Percentiles rank a stretch among this genome's conserved stretches.
Evolutionary conservation across 2,888 invertebrate genomes (phyloP).

Genomic region (Cataglyphis livida): DNA sequence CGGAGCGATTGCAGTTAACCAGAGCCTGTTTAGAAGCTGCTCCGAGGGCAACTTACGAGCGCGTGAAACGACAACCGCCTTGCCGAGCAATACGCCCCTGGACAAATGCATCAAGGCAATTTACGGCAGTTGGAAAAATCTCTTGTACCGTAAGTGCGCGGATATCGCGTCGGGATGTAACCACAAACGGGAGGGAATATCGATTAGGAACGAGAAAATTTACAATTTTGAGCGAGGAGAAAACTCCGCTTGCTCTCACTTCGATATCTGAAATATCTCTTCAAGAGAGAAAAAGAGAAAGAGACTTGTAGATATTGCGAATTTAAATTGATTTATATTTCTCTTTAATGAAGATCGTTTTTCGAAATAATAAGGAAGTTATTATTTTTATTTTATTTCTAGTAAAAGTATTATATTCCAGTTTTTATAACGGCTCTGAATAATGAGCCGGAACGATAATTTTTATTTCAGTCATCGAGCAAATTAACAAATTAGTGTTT

Average conservation of each 20-base stretch:
- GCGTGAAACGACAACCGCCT: slow-evolving; percentile 66
- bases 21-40: slow-evolving; percentile 88
- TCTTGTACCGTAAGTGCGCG: slow-evolving; percentile 90
- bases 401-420: neutral
- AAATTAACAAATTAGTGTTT: neutral
- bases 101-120: slow-evolving; percentile 91
- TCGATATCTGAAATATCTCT: neutral
- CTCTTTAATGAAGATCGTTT: neutral
- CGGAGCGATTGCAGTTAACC: slow-evolving; percentile 68
- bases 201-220: slow-evolving; percentile 6
- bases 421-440: neutral
- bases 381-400: slow-evolving; percentile 2
- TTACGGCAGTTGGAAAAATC: slow-evolving; percentile 93
- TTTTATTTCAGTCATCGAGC: neutral
- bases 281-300: neutral
- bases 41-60: slow-evolving; percentile 90
- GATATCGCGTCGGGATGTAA: neutral
- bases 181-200: neutral
- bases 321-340: neutral
- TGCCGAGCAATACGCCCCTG: slow-evolving; percentile 84
- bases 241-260: neutral
- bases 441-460: neutral
- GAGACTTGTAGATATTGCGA: neutral
- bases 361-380: neutral
- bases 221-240: neutral